Evolutionary conservation across 2,113 vertebrate species (phyloP).

Genomic region (Lampris megalopsis): DNA sequence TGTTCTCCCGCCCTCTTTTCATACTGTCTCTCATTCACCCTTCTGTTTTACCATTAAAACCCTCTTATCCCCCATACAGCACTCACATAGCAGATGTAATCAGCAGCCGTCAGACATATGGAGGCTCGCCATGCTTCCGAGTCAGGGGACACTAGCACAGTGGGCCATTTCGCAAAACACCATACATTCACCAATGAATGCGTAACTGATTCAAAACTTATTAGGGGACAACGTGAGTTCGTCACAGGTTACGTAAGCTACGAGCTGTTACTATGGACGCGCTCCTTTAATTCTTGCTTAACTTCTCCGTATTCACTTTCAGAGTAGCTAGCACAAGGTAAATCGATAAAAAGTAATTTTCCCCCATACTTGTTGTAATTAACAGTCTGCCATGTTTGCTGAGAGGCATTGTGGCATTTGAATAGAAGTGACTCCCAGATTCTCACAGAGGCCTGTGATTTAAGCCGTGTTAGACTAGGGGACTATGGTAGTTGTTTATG

Average conservation of each 20-base stretch:
- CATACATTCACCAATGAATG: conserved; percentile 13
- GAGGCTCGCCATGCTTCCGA: conserved; percentile 11
- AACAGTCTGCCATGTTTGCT: conserved; percentile 74
- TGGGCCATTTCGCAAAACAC: background rate
- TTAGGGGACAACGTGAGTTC: conserved; percentile 18
- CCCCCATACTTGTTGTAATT: conserved; percentile 71
- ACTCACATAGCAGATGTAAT: conserved; percentile 38
- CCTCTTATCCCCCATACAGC: conserved; percentile 38
- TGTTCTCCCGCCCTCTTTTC: conserved; percentile 10
- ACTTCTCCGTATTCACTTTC: conserved; percentile 47
- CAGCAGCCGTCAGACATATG: conserved; percentile 50
- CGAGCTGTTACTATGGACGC: background rate
- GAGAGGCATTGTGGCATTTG: conserved; percentile 60
- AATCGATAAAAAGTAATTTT: conserved; percentile 80
- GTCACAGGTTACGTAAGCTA: conserved; percentile 30
- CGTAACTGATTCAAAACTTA: conserved; percentile 47
- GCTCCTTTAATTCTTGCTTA: conserved; percentile 9
- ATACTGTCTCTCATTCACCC: conserved; percentile 52
- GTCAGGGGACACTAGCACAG: conserved; percentile 29
- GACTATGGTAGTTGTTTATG: conserved; percentile 22
- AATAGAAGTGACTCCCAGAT: conserved; percentile 68
- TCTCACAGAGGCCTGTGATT: conserved; percentile 54
- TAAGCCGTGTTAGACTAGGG: conserved; percentile 42
- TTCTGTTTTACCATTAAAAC: conserved; percentile 41
- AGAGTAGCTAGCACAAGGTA: conserved; percentile 54